phyloP scores from a whole-genome alignment of 2,113 vertebrate genomes.

The Hylia prasina region DNA sequence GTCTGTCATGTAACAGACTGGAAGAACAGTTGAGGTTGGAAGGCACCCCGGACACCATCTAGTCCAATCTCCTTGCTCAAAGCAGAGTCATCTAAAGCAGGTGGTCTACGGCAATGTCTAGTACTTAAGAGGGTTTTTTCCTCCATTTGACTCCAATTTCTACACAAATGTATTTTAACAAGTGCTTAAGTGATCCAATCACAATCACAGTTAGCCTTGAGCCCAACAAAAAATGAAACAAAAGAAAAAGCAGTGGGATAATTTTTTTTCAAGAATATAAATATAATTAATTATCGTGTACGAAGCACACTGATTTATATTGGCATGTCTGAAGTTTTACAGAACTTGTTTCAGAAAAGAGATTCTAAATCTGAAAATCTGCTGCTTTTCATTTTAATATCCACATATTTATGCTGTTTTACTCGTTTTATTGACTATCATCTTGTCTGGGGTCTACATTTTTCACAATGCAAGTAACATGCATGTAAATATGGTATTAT shows the following conservation, averaged over 20 bases:
- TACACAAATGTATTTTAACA: not conserved
- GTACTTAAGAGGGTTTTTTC: not conserved
- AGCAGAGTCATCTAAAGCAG: not conserved
- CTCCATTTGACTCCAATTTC: not conserved
- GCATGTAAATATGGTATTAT: not conserved
- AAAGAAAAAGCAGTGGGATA: not conserved
- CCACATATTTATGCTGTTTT: fast-evolving
- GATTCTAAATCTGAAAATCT: not conserved
- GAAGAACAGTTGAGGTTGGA: not conserved
- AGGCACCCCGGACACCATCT: not conserved
- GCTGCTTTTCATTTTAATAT: not conserved
- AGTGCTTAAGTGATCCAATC: not conserved
- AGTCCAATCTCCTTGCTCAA: not conserved
- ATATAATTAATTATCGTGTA: not conserved
- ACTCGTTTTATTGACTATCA: not conserved
- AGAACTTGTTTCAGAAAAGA: not conserved
- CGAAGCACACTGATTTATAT: not conserved
- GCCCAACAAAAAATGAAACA: not conserved
- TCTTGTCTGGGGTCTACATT: not conserved
- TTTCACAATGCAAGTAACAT: not conserved
- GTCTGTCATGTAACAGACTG: not conserved
- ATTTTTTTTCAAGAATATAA: not conserved
- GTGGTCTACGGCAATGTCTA: not conserved
- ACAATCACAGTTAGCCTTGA: not conserved
- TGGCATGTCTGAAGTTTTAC: not conserved